Conservation (phyloP, 2,888 invertebrate species). For the Dolichopus griseipennis region DNA sequence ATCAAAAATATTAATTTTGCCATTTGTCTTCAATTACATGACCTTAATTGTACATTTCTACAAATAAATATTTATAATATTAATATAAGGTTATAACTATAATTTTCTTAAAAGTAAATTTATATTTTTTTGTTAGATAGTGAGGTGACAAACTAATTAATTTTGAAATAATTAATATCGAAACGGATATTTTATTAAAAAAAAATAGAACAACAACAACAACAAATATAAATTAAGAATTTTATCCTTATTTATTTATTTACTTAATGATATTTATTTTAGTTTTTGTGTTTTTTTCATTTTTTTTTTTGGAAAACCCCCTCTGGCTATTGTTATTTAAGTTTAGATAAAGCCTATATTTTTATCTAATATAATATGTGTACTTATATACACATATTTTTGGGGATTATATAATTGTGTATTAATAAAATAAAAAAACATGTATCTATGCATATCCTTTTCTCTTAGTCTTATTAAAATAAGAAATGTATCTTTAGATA, state of each 20-base stretch:
- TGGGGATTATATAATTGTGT: too few species aligned
- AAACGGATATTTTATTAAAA: neutral
- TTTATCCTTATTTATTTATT: neutral
- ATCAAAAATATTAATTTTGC: too few species aligned
- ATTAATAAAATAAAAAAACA: too few species aligned
- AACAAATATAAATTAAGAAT: neutral
- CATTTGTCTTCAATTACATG: too few species aligned
- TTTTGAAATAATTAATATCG: neutral
- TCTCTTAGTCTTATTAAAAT: too few species aligned
- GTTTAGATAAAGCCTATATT: neutral
- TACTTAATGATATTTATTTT: neutral
- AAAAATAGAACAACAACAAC: neutral
- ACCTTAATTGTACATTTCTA: too few species aligned
- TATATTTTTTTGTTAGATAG: neutral
- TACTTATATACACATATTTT: neutral
- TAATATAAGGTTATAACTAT: too few species aligned
- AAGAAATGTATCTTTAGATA: too few species aligned
- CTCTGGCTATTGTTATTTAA: neutral
- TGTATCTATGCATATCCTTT: too few species aligned
- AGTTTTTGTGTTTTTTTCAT: too few species aligned
- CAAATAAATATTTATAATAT: too few species aligned
- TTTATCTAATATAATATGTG: neutral
- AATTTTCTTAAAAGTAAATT: neutral
- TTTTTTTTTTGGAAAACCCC: neutral
- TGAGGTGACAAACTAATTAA: constrained; percentile 4